Conservation (phyloP, 2,888 invertebrate genomes). For the Caenorhabditis sp. region DNA sequence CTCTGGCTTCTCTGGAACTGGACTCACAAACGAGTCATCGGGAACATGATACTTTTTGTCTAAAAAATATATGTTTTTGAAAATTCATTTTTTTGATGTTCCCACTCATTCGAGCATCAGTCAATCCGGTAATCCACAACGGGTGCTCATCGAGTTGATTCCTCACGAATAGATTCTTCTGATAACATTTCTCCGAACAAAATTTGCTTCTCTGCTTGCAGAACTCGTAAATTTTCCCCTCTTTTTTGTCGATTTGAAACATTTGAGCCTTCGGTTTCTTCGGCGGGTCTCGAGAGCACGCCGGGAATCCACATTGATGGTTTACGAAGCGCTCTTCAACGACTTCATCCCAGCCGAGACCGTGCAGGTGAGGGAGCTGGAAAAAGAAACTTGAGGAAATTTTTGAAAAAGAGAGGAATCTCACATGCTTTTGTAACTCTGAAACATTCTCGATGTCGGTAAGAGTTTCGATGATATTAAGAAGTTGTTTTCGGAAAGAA, state of each 20-base stretch:
- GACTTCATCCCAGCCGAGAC: slow-evolving; percentile 68
- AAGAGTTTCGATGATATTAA: slow-evolving; percentile 47
- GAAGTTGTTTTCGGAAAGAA: slow-evolving; percentile 42
- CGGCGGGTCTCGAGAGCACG: slow-evolving; percentile 44
- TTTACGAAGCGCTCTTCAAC: slow-evolving; percentile 67
- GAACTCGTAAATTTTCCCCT: slow-evolving; percentile 72
- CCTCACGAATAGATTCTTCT: slow-evolving; percentile 60
- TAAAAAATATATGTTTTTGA: slow-evolving; percentile 26
- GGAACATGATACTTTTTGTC: slow-evolving; percentile 40
- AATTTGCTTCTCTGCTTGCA: slow-evolving; percentile 68
- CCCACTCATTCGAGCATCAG: slow-evolving; percentile 42
- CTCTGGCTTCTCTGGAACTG: slow-evolving; percentile 3
- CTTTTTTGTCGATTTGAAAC: slow-evolving; percentile 73
- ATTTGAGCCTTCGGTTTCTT: slow-evolving; percentile 54
- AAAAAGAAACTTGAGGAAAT: too few relatives aligned
- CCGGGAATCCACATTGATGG: slow-evolving; percentile 66
- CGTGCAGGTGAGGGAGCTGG: slow-evolving; percentile 65
- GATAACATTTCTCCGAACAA: slow-evolving; percentile 68
- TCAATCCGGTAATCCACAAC: slow-evolving; percentile 71
- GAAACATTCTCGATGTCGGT: slow-evolving; percentile 45
- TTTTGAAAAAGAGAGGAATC: not conserved
- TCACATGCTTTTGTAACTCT: slow-evolving; percentile 39
- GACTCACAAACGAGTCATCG: slow-evolving; percentile 23
- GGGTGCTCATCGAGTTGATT: slow-evolving; percentile 69
- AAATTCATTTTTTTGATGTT: not conserved